These are phyloP conservation scores for Apogon talboti DNA, from an alignment of 2,797 vertebrate genomes.

Conservation along the genomic window DNA sequence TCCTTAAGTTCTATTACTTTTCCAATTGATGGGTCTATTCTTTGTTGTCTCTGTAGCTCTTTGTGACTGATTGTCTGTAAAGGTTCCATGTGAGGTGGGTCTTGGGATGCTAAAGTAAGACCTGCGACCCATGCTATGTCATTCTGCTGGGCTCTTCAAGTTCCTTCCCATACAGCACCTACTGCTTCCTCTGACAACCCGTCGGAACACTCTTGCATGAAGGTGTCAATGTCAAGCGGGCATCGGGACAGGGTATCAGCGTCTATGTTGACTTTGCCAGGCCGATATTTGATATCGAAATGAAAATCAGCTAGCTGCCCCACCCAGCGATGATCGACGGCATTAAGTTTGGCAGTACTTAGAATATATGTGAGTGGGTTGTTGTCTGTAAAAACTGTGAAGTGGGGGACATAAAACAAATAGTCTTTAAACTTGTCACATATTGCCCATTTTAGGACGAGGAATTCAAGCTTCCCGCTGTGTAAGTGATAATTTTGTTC, in stretches of 20 bases:
- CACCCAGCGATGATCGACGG: slow-evolving; percentile 2
- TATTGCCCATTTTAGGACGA: slow-evolving; percentile 5
- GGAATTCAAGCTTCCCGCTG: slow-evolving; percentile 10
- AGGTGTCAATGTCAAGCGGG: neutral
- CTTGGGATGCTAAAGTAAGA: neutral
- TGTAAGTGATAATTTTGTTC: slow-evolving; percentile 17
- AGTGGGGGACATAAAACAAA: neutral
- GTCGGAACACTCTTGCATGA: too few species aligned
- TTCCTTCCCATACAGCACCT: slow-evolving; percentile 8
- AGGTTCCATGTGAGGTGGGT: neutral
- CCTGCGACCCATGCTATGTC: slow-evolving; percentile 18
- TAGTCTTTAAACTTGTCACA: slow-evolving; percentile 10
- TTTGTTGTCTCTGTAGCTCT: slow-evolving; percentile 1
- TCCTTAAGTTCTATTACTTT: slow-evolving; percentile 3
- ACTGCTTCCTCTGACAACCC: neutral
- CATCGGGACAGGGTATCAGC: neutral
- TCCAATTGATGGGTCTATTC: slow-evolving; percentile 4
- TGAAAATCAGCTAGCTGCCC: neutral
- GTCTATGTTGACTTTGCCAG: neutral
- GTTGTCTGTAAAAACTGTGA: slow-evolving; percentile 9
- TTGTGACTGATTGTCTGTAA: slow-evolving; percentile 2
- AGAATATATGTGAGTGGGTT: slow-evolving; percentile 8
- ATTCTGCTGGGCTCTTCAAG: neutral
- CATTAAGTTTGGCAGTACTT: slow-evolving; percentile 9
- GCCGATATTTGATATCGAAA: neutral